Percentiles rank a stretch among this genome's conserved stretches.
Conservation (phyloP, 2,797 vertebrate genomes). For the Australoheros facetus region DNA sequence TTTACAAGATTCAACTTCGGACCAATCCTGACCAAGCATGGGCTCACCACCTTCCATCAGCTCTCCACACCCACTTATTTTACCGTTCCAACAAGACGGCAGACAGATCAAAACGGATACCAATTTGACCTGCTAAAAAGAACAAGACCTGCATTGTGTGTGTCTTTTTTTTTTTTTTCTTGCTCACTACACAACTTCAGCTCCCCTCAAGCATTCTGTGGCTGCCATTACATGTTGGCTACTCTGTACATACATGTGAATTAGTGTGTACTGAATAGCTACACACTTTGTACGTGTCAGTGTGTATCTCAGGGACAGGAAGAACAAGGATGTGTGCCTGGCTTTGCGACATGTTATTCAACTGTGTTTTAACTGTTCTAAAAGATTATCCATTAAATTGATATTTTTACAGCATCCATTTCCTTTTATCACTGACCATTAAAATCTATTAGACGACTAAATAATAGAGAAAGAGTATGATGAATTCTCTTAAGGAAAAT, state of each 20-base stretch:
- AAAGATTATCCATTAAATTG: background rate
- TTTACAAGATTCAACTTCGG: background rate
- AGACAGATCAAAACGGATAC: background rate
- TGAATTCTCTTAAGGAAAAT: background rate
- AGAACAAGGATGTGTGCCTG: background rate
- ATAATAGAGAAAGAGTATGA: background rate
- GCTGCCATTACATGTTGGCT: background rate
- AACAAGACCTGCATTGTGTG: background rate
- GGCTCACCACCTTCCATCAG: slow-evolving; percentile 16
- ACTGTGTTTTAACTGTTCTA: background rate
- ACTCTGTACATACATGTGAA: background rate
- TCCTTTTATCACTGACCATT: background rate
- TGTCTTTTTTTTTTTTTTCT: background rate
- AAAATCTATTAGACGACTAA: background rate
- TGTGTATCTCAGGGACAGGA: background rate
- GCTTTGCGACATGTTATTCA: background rate
- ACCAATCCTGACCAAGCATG: slow-evolving; percentile 27
- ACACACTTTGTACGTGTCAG: background rate
- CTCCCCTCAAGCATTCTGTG: background rate
- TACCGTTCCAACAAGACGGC: background rate
- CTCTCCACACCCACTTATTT: slow-evolving; percentile 26
- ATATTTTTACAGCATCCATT: background rate
- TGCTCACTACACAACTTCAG: background rate
- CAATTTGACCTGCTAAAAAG: background rate
- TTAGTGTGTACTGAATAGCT: fast-evolving